Evolutionary conservation across 2,888 invertebrate genomes (phyloP).

Genomic region (Agriopis leucophaearia): DNA sequence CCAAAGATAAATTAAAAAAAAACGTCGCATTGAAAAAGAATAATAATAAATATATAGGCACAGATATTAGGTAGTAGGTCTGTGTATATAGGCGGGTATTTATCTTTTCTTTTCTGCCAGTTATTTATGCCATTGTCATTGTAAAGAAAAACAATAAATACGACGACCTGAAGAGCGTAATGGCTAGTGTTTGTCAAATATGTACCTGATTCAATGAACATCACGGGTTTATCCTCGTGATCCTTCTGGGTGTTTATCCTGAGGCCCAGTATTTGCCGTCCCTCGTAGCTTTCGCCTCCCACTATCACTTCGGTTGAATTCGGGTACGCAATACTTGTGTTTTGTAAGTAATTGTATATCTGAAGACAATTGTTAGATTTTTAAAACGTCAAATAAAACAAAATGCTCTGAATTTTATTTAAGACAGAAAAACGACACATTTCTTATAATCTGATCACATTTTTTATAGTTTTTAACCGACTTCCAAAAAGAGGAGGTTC

Average conservation of each 20-base stretch:
- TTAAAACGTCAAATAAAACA: background rate
- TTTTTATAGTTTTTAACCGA: too few species aligned
- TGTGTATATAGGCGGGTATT: too few species aligned
- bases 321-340: constrained; percentile 75
- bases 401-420: too few species aligned
- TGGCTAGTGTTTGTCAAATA: constrained; percentile 3
- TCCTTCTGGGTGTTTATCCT: constrained; percentile 72
- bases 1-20: too few species aligned
- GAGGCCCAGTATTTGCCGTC: constrained; percentile 86
- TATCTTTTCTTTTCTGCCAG: too few species aligned
- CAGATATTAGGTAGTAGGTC: too few species aligned
- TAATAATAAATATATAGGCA: too few species aligned
- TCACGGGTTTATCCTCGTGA: constrained; percentile 76
- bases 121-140: background rate
- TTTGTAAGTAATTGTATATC: constrained; percentile 85
- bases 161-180: background rate
- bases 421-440: too few species aligned
- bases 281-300: constrained; percentile 87
- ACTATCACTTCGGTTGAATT: constrained; percentile 78
- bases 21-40: too few species aligned
- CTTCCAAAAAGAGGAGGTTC: too few species aligned
- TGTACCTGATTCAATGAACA: constrained; percentile 88
- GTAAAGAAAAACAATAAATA: background rate
- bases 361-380: constrained; percentile 47
- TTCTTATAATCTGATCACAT: too few species aligned